These are phyloP conservation scores for Coranthus polyacanthus DNA, from an alignment of 2,797 vertebrate genomes.

Conservation along the genomic window DNA sequence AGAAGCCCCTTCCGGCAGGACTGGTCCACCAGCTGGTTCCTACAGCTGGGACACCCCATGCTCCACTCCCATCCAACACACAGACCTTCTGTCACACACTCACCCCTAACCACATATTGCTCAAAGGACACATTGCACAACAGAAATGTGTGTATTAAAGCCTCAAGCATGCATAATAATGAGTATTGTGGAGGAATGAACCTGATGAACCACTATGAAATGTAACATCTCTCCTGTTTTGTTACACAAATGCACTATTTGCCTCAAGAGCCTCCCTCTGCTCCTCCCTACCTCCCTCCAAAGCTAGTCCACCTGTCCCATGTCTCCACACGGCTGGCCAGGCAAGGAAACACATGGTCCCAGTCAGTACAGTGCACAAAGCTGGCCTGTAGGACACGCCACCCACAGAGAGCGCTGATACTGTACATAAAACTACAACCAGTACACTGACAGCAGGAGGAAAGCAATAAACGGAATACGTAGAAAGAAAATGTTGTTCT, in stretches of 20 bases:
- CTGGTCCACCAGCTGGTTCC: conserved; percentile 81
- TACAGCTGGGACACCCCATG: conserved; percentile 84
- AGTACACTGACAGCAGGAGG: conserved; percentile 23
- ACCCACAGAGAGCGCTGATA: conserved; percentile 65
- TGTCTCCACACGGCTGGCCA: conserved; percentile 69
- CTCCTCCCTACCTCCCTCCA: conserved; percentile 47
- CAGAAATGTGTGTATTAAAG: conserved; percentile 13
- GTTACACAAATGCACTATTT: conserved; percentile 35
- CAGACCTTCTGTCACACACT: conserved; percentile 76
- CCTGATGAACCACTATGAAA: not conserved
- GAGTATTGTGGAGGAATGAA: conserved; percentile 1
- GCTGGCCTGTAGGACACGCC: conserved; percentile 78
- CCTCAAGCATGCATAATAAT: conserved; percentile 24
- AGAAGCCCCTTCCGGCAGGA: conserved; percentile 73
- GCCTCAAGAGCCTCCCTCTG: conserved; percentile 26
- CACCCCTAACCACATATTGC: conserved; percentile 37
- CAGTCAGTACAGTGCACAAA: conserved; percentile 75
- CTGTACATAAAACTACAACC: conserved; percentile 36
- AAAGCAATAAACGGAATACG: not conserved
- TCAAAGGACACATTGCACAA: conserved; percentile 24
- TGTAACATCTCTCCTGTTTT: conserved; percentile 23
- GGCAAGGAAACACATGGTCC: conserved; percentile 80
- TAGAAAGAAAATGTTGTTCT: not conserved
- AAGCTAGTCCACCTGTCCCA: conserved; percentile 76
- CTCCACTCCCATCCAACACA: conserved; percentile 75